Conservation (phyloP, 1,140 invertebrate genomes). For the Melitaea cinxia region DNA sequence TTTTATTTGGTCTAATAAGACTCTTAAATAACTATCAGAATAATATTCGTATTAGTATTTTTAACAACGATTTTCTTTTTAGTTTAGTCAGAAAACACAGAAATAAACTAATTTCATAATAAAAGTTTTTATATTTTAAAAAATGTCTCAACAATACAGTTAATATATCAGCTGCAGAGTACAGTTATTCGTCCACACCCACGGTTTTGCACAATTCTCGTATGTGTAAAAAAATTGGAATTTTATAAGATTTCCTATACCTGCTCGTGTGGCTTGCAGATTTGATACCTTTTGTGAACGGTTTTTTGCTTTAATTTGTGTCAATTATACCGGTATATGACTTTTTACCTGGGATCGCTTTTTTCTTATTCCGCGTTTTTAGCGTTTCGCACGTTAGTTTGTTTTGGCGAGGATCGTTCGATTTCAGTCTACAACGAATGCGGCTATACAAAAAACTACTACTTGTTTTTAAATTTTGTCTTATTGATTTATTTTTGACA, state of each 20-base stretch:
- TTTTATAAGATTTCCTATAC: conserved; percentile 70
- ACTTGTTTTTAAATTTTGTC: too few species aligned
- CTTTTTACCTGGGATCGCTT: conserved; percentile 78
- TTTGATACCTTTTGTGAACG: conserved; percentile 78
- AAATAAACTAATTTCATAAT: too few species aligned
- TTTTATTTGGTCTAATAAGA: too few species aligned
- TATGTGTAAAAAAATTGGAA: conserved; percentile 63
- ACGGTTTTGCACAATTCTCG: conserved; percentile 75
- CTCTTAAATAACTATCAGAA: too few species aligned
- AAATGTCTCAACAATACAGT: conserved; percentile 5
- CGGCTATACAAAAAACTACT: conserved; percentile 26
- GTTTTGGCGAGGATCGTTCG: conserved; percentile 53
- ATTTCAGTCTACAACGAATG: too few species aligned
- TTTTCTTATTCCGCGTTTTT: conserved; percentile 53
- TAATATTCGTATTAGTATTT: too few species aligned
- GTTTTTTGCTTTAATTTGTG: conserved; percentile 81
- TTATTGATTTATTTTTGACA: too few species aligned
- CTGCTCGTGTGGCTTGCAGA: conserved; percentile 81
- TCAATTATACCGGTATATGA: conserved; percentile 81
- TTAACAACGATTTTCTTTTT: too few species aligned
- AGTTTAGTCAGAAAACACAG: too few species aligned
- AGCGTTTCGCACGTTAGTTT: conserved; percentile 71
- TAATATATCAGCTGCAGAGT: conserved; percentile 31
- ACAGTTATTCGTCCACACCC: conserved; percentile 76
- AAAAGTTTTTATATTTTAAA: not conserved